Evolutionary conservation across 35 echinoderm and acorn worm species (phyloP), one percentile per base, ranked within the genome.

Genomic region (Ophiothrix spiculata): DNA sequence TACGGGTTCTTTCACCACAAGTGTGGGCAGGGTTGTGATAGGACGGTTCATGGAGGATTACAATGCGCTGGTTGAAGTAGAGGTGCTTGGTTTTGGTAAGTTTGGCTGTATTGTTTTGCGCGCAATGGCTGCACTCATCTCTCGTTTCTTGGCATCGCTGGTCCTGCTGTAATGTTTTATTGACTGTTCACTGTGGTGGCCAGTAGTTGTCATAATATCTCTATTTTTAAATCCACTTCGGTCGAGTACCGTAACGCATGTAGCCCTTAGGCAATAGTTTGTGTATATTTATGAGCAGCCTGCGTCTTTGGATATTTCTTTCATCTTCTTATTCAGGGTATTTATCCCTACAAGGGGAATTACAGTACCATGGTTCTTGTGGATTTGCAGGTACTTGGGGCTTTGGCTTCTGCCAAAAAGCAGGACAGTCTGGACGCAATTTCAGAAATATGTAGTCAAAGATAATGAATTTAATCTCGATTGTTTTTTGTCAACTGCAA

Each of bases 361-460:
- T 79, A 40, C 35, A 79, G 39, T 38, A 37, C 77, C 77, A 38
- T 35, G 39, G 19, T 36, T 79, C 77, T 6, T 69, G 6, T 25
- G 4, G 6, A 25, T 6, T 12, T 12, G 17, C 60, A 25, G 60
- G 60, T 69, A 77, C 28, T 0, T 38, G 16, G 17, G 39, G 32
- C 35, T 89, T 89, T 16, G 79, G 79, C 38, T 31, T 81, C 33
- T 89, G 79, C 87, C 87, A 89, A 36, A 89, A 89, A 0, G 86
- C 76, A 36, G n/a, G 29, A 81, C 90, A 91, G 32, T 35, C 23
- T 37, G 84, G 84, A 46, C 87, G 34, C 31, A 92, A 78, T 73
- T 81, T 73, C n/a, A 34, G 77, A 45, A 0, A 37, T 77, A 38
- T n/a, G n/a, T n/a, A n/a, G n/a, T n/a, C n/a, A n/a, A n/a, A n/a